phyloP scores from a whole-genome alignment of 1,140 invertebrate genomes.

The Magallana angulata region DNA sequence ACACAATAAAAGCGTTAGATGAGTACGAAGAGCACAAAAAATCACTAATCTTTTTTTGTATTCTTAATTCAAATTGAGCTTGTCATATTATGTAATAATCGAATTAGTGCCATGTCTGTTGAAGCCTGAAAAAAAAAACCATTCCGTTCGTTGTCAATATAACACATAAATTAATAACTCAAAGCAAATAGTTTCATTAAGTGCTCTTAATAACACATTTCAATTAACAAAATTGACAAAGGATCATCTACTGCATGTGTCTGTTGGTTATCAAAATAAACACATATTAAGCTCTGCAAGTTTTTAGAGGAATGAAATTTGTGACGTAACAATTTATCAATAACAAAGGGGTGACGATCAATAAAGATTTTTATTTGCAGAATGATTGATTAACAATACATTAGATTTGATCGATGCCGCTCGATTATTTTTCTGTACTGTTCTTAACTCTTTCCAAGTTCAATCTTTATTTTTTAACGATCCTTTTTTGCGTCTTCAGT shows the following conservation, averaged over 20 bases:
- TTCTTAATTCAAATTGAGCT: background rate
- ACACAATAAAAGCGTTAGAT: background rate
- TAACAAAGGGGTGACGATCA: background rate
- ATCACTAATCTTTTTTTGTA: background rate
- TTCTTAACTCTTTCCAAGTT: too few species aligned
- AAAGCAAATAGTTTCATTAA: constrained; percentile 1
- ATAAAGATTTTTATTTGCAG: constrained; percentile 3
- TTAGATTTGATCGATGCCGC: background rate
- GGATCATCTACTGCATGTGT: background rate
- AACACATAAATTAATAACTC: constrained; percentile 15
- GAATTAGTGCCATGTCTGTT: constrained; percentile 17
- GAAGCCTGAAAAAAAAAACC: background rate
- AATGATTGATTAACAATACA: background rate
- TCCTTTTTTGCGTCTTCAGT: too few species aligned
- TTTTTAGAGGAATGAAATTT: too few species aligned
- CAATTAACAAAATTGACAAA: background rate
- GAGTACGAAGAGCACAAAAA: background rate
- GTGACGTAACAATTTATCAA: background rate
- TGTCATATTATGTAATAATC: constrained; percentile 16
- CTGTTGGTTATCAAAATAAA: background rate
- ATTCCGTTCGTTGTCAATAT: background rate
- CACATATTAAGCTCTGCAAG: too few species aligned
- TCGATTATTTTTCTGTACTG: too few species aligned
- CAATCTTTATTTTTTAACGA: too few species aligned
- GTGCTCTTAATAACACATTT: background rate